Base-by-base conservation (phyloP, 2,888 invertebrate genomes). In the Lymantria dispar region DNA sequence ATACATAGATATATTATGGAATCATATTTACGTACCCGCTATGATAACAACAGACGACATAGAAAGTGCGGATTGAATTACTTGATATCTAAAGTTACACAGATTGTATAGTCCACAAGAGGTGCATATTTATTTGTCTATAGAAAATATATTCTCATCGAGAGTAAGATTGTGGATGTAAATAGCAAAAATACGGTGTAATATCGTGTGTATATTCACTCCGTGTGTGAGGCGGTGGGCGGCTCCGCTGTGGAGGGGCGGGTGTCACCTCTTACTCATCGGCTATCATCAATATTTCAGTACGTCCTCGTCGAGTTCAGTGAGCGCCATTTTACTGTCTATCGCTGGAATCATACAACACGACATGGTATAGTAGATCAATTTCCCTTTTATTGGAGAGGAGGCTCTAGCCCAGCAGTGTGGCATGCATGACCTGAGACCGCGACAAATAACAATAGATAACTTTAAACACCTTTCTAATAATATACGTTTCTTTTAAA, bases 311-410 rank as follows among this genome's bases (percentile, higher is more conserved):
- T 85, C 87, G 54, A 86, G 70, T 48, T 87, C 86, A 50, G 86
- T 77, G 73, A 90, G 87, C 78, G 87, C 85, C 70, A 82, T 59
- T 74, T 90, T 90, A 90, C 87, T 87, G 89, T 88, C 90, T 85
- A 87, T 90, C 89, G 73, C 90, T 89, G 85, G 3, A 80, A 83
- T 44, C 8, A n/a, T n/a, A n/a, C n/a, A 36, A 36, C n/a, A 36
- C 36, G n/a, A 36, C 36, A 36, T 22, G 1, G 7, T 36, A 36
- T 36, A 9, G n/a, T n/a, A n/a, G n/a, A n/a, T n/a, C n/a, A n/a
- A n/a, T n/a, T n/a, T n/a, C n/a, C n/a, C n/a, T n/a, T n/a, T n/a
- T n/a, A n/a, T n/a, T n/a, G n/a, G n/a, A n/a, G n/a, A n/a, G n/a
- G n/a, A n/a, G n/a, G n/a, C n/a, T n/a, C n/a, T n/a, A n/a, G n/a